A percentile compares a stretch with the other conserved stretches of the same genome.
Conservation (phyloP, 1,140 invertebrate genomes). For the Radopholus similis region DNA sequence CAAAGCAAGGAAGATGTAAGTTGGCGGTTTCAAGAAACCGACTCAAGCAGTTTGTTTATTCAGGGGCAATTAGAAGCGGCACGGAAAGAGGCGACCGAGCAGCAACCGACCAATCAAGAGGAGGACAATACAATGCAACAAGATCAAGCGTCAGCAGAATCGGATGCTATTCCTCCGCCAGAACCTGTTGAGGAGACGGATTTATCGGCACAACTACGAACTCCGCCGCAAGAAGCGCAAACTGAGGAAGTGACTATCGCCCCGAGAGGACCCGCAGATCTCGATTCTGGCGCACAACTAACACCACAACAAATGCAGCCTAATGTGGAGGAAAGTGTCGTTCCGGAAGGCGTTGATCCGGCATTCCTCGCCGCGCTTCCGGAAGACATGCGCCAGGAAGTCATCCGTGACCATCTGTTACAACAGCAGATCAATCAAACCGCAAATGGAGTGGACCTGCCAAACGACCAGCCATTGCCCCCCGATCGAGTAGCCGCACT, state of each 20-base stretch:
- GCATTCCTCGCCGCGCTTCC: constrained; percentile 85
- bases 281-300: too few species aligned
- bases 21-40: too few species aligned
- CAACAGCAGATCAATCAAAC: constrained; percentile 60
- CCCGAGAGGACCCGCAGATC: too few species aligned
- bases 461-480: background rate
- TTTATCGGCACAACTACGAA: background rate
- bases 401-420: constrained; percentile 78
- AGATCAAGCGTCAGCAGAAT: too few species aligned
- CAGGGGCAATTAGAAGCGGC: too few species aligned
- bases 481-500: constrained; percentile 14
- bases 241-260: background rate
- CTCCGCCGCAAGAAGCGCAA: background rate
- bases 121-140: background rate
- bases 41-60: too few species aligned
- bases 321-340: too few species aligned
- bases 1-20: background rate
- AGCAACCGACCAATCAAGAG: background rate
- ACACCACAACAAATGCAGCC: too few species aligned
- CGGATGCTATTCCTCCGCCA: too few species aligned
- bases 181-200: background rate
- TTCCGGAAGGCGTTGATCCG: constrained; percentile 67
- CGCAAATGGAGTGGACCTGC: background rate
- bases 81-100: background rate
- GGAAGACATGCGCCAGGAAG: constrained; percentile 84